A percentile compares a stretch with the other conserved stretches of the same genome.
These are phyloP conservation scores for Notarius lentiginosus DNA, from an alignment of 2,113 vertebrate genomes.

Conservation along the genomic window DNA sequence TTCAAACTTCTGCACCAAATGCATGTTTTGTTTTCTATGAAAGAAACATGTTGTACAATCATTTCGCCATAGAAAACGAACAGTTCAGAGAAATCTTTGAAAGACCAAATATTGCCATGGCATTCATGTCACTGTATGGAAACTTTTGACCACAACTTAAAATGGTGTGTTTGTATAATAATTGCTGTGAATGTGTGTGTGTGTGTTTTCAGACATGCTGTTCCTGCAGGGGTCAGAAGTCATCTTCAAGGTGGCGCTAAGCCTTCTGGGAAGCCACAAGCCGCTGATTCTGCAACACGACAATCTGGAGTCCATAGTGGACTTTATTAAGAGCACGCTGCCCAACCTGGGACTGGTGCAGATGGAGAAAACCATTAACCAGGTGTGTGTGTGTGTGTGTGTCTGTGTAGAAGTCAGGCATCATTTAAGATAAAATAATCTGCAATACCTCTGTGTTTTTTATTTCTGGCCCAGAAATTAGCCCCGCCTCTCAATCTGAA, in stretches of 20 bases:
- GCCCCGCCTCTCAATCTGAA: not conserved
- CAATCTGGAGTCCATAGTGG: constrained; percentile 92
- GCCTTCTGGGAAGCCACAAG: constrained; percentile 90
- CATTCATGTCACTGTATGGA: too few species aligned
- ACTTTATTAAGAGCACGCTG: constrained; percentile 90
- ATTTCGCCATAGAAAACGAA: too few species aligned
- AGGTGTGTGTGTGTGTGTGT: constrained; percentile 72
- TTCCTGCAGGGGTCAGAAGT: constrained; percentile 93
- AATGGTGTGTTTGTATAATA: too few species aligned
- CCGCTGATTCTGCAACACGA: constrained; percentile 87
- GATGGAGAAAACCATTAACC: constrained; percentile 92
- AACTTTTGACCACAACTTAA: too few species aligned
- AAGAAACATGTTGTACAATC: too few species aligned
- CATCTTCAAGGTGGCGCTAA: constrained; percentile 95
- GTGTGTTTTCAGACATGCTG: constrained; percentile 81
- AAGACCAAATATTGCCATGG: too few species aligned
- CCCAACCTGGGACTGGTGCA: constrained; percentile 85
- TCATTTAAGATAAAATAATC: not conserved
- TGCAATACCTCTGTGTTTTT: not conserved
- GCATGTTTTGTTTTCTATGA: too few species aligned
- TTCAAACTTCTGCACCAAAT: too few species aligned
- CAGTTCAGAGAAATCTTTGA: too few species aligned
- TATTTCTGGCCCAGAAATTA: not conserved
- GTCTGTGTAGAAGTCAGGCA: not conserved
- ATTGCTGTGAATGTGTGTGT: not conserved